Evolutionary conservation across 35 echinoderm and acorn worm genomes (phyloP), one percentile per base, ranked within the genome.

Genomic region (Patiria miniata): DNA sequence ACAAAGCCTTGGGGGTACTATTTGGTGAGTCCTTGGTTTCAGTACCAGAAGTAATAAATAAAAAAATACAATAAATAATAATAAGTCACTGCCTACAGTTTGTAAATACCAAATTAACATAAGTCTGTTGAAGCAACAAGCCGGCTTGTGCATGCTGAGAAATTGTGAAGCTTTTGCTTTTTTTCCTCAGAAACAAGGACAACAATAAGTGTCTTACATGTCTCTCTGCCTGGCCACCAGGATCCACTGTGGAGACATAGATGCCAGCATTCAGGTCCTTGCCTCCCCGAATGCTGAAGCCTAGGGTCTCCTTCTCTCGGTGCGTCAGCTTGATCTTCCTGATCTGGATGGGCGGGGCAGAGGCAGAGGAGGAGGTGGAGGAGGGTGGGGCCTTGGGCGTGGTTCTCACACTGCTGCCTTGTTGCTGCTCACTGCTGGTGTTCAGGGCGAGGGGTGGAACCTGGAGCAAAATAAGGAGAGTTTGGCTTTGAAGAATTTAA

Each of bases 241-340:
- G 29, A 89, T 98, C 92, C 42, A 98, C 87, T 37, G 91, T 86
- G 44, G 96, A 98, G n/a, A 98, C 87, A 87, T 86, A 98, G 30
- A 98, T 98, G 8, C 96, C 96, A 39, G 96, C 81, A 19, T 94
- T 92, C 14, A 94, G 61, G 39, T 98, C 96, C 18, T 87, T 81
- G 21, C 96, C 96, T 80, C 96, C 96, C 52, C 96, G 89, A 29
- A 98, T 98, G 17, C 83, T 91, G 81, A 98, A 98, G 23, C 96
- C 96, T 39, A 98, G 86, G 26, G 79, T 91, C 82, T 89, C 47
- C 5, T 83, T 89, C 19, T 89, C 61, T 69, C 92, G 54, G 1
- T 83, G 81, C 17, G 86, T 57, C 26, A 98, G 82, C 19, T 88
- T 93, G 1, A 98, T 87, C 83, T 94, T 91, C 52, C 92, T 76